phyloP scores from a whole-genome alignment of 2,113 vertebrate species.

The Melierax canorus region DNA sequence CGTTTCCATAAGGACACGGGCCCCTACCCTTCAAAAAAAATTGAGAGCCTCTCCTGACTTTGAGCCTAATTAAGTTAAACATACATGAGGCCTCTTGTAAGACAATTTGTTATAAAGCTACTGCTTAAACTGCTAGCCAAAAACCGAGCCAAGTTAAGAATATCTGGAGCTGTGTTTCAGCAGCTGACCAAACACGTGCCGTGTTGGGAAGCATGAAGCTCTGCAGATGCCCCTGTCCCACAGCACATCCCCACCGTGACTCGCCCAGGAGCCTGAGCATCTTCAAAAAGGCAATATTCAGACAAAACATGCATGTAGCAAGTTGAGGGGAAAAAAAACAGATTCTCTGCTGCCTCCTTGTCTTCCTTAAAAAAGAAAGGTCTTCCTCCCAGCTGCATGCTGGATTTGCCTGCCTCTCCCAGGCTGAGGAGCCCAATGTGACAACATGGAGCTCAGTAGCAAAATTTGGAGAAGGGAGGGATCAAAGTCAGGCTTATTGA shows the following conservation, averaged over 20 bases:
- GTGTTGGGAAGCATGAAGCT: fast-evolving
- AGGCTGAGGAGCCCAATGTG: not conserved
- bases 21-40: not conserved
- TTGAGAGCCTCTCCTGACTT: not conserved
- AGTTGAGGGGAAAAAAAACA: not conserved
- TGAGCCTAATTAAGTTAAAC: not conserved
- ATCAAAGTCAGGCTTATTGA: not conserved
- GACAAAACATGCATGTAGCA: not conserved
- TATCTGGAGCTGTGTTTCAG: not conserved
- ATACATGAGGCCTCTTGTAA: fast-evolving
- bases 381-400: conserved; percentile 9
- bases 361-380: conserved; percentile 4
- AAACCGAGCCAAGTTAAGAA: not conserved
- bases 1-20: not conserved
- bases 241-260: not conserved
- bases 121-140: not conserved
- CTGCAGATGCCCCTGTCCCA: not conserved
- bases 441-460: not conserved
- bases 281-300: not conserved
- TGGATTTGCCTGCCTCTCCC: not conserved
- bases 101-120: not conserved
- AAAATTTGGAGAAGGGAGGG: not conserved
- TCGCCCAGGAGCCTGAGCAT: not conserved
- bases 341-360: not conserved
- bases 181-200: not conserved